These are phyloP conservation scores for Platanista minor DNA, from an alignment of 2,113 vertebrate genomes.

Conservation along the genomic window DNA sequence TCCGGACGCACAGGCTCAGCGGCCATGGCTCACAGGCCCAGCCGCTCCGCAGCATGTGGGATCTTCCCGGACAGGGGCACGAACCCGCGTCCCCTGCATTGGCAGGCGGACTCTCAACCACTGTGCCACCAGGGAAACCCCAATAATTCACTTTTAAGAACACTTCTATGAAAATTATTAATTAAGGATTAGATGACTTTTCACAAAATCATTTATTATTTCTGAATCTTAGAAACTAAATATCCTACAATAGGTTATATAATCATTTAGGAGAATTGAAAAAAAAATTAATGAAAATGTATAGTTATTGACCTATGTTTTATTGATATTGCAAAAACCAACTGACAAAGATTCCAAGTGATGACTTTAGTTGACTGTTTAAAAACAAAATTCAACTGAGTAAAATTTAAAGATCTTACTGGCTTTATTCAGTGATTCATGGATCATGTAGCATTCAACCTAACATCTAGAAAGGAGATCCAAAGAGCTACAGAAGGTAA, in stretches of 20 bases:
- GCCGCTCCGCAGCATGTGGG: too few relatives aligned
- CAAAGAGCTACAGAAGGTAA: neutral
- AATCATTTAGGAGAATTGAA: neutral
- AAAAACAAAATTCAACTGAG: neutral
- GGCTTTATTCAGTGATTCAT: neutral
- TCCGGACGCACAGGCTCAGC: too few relatives aligned
- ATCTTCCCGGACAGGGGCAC: too few relatives aligned
- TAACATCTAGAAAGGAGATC: neutral
- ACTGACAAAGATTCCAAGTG: neutral
- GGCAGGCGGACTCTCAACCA: too few relatives aligned
- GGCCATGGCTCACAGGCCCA: too few relatives aligned
- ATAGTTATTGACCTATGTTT: neutral
- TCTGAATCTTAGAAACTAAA: neutral
- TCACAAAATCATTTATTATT: neutral
- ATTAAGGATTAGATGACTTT: neutral
- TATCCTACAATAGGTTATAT: neutral
- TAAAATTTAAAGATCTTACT: neutral
- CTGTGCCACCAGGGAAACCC: too few relatives aligned
- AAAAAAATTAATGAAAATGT: neutral
- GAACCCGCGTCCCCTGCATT: too few relatives aligned
- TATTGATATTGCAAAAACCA: neutral
- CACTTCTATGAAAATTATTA: neutral
- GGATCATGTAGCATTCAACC: neutral
- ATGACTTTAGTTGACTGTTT: neutral
- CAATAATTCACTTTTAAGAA: neutral